phyloP scores from a whole-genome alignment of 2,797 vertebrate species.

The Tarsius wallacei region DNA sequence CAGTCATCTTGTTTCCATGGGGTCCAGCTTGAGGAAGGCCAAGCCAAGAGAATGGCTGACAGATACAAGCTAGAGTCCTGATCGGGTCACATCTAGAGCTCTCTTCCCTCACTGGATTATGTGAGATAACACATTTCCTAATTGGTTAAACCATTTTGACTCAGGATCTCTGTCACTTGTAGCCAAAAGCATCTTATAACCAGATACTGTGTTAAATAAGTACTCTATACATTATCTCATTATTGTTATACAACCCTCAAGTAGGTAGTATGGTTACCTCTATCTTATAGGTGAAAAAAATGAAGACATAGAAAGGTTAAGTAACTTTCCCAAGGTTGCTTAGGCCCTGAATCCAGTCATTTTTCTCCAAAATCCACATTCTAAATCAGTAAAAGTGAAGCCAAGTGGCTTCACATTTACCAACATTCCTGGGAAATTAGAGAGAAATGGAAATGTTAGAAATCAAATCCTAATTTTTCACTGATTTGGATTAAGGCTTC shows the following conservation, averaged over 20 bases:
- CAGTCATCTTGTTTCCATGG: not conserved
- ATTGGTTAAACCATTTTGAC: slow-evolving; percentile 49
- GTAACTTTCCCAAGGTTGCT: slow-evolving; percentile 2
- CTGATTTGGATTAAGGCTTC: slow-evolving; percentile 32
- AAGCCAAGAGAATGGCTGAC: not conserved
- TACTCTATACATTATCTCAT: slow-evolving; percentile 50
- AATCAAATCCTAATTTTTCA: slow-evolving; percentile 37
- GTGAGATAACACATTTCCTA: slow-evolving; percentile 30
- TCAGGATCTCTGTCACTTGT: slow-evolving; percentile 20
- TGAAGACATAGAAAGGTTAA: not conserved
- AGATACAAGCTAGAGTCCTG: not conserved
- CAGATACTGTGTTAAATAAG: slow-evolving; percentile 53
- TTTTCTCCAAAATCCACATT: slow-evolving; percentile 1
- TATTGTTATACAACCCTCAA: slow-evolving; percentile 10
- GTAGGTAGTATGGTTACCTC: slow-evolving; percentile 5
- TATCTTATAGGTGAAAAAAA: slow-evolving; percentile 52
- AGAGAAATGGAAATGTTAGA: slow-evolving; percentile 10
- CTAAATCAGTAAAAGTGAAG: slow-evolving; percentile 53
- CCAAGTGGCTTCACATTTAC: slow-evolving; percentile 19
- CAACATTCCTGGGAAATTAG: slow-evolving; percentile 29
- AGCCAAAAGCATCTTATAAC: slow-evolving; percentile 7
- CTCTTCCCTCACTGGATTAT: not conserved
- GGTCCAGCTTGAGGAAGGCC: not conserved
- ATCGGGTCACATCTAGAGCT: not conserved
- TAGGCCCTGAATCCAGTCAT: slow-evolving; percentile 24